Base-by-base conservation (phyloP, 2,888 invertebrate genomes). In the Pollenia amentaria region DNA sequence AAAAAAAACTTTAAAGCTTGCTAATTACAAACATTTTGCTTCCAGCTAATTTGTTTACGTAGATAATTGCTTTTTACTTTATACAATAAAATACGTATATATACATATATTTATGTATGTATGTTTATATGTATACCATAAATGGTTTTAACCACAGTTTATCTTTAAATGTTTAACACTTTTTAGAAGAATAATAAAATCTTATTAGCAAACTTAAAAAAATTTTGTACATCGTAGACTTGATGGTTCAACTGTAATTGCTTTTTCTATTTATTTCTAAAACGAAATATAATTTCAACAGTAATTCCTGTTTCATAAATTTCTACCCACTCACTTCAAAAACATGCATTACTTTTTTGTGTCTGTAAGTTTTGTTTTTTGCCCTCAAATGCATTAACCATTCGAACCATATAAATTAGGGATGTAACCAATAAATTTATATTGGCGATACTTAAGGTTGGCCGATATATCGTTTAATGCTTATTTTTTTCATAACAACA, bases 141-240 rank as follows among this genome's bases (percentile, higher is more conserved):
- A 6, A 29, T 16, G 21, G 42, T 18, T 65, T 65, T 65, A 14
- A 29, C 29, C 14, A 21, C 44, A 72, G 55, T 55, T 57, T 57
- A 57, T 12, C 44, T n/a, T 29, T 10, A 72, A 57, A 21, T 57
- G 46, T 21, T 40, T 57, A 57, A 67, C 57, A 46, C 21, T 78
- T 64, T 42, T 16, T 8, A 18, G 38, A 65, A 55, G 3, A 46
- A 69, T 16, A 67, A 69, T 69, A 38, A 69, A 78, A 77, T 44
- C 69, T 48, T 69, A 48, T 40, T 69, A 12, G 10, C 57, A 18
- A 8, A 29, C 29, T n/a, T 10, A 10, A 55, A 21, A 21, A 21
- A 21, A 62, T 3, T 51, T 65, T 65, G 29, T 3, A n/a, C 12
- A n/a, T 53, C 10, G 42, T 10, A 76, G 21, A 62, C 40, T 51